phyloP scores from a whole-genome alignment of 2,888 invertebrate genomes.

The Patella pellucida region DNA sequence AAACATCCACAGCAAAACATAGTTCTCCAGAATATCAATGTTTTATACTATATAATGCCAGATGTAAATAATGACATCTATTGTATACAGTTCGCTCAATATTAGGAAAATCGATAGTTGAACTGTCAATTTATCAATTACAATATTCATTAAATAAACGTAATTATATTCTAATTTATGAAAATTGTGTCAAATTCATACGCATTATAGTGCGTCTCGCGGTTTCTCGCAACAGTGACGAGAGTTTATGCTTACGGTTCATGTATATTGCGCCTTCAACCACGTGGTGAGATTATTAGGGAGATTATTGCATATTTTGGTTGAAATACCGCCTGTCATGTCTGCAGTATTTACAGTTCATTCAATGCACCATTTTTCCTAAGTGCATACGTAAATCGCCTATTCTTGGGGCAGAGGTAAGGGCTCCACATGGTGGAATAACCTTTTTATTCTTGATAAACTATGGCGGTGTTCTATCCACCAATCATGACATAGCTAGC shows the following conservation, averaged over 20 bases:
- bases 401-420: slow-evolving; percentile 12
- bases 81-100: no score
- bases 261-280: slow-evolving; percentile 18
- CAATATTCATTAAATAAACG: not conserved
- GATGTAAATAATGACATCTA: no score
- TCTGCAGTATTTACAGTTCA: not conserved
- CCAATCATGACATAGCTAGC: no score
- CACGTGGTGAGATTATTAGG: slow-evolving; percentile 22
- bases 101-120: no score
- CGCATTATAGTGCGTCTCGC: not conserved
- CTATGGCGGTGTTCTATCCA: slow-evolving; percentile 19
- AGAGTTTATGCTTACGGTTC: slow-evolving; percentile 20
- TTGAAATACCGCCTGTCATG: slow-evolving; percentile 15
- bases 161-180: slow-evolving; percentile 4
- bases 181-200: slow-evolving; percentile 7
- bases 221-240: slow-evolving; percentile 6
- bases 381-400: not conserved
- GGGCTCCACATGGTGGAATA: slow-evolving; percentile 24
- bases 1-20: not conserved
- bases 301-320: slow-evolving; percentile 16
- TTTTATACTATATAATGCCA: no score
- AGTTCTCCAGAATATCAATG: no score
- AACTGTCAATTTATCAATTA: not conserved
- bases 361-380: not conserved
- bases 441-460: slow-evolving; percentile 16